Base-by-base conservation (phyloP, 1,140 invertebrate species). In the Maniola jurtina region DNA sequence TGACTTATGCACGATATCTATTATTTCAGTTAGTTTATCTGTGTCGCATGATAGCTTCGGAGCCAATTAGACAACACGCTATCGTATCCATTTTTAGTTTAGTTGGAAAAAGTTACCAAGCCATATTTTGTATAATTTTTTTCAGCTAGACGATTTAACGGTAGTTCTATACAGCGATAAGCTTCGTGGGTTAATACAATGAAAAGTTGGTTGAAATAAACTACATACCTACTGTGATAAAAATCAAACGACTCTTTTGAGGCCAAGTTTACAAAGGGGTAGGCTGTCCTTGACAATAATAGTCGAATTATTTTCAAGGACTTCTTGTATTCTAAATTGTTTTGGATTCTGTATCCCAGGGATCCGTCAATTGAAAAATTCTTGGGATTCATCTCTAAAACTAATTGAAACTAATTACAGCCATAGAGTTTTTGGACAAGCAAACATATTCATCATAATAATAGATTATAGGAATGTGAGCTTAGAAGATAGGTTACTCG, bases 41-140 rank as follows among this genome's bases (percentile, higher is more conserved):
- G 36, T 7, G 38, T 64, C 15, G 47, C 36, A 60, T 42, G 61
- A 67, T 62, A 61, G 50, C 55, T 42, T 58, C 62, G 47, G 2
- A 63, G 36, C 60, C 52, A 48, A 45, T 65, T 58, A 35, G 5
- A 63, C 36, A 47, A 34, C 55, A 64, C 56, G 33, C 66, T 63
- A 63, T 5, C 11, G 15, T 58, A 40, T 58, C 35, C 48, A 16
- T 54, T 33, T 5, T 54, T 63, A 63, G 50, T 48, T 15, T 13
- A 47, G 33, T 61, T 25, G 36, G 33, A 55, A 55, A 54, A 34
- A 55, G 25, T n/a, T 13, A 6, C 42, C 9, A 11, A 45, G 42
- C 4, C 16, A n/a, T 34, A 35, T 11, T 55, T n/a, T 11, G 52
- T 55, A 25, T 33, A 25, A n/a, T 16, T 52, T 33, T 14, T 52